These are phyloP conservation scores for Morone saxatilis DNA, from an alignment of 2,113 vertebrate species.

Conservation along the genomic window DNA sequence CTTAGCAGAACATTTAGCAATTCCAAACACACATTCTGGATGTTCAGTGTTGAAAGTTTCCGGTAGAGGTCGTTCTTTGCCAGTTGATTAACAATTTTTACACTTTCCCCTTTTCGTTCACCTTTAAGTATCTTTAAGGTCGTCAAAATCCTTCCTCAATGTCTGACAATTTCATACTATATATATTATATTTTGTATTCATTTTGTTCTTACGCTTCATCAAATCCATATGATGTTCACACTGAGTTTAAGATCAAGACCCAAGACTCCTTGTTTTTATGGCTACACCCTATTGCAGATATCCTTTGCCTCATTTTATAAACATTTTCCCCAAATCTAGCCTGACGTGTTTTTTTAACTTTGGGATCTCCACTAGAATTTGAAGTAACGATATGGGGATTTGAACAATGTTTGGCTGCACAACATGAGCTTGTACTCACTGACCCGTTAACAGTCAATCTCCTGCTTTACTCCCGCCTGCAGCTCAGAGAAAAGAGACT, in stretches of 20 bases:
- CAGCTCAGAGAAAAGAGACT: constrained; percentile 27
- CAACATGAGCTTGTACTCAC: not conserved
- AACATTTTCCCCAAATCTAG: not conserved
- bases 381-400: not conserved
- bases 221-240: not conserved
- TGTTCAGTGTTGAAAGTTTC: not conserved
- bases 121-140: no score
- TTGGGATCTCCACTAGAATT: not conserved
- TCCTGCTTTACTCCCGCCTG: not conserved
- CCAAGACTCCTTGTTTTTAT: no score
- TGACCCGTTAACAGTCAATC: not conserved
- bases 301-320: not conserved
- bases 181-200: no score
- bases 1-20: not conserved
- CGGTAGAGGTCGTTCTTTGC: no score
- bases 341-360: not conserved
- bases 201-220: no score
- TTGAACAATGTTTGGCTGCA: constrained; percentile 1
- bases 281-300: not conserved
- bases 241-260: not conserved
- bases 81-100: no score
- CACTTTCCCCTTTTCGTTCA: no score
- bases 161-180: no score
- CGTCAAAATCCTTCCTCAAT: no score
- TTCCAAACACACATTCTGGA: not conserved